Conservation (phyloP, 2,113 vertebrate genomes). For the Acrocephalus arundinaceus region DNA sequence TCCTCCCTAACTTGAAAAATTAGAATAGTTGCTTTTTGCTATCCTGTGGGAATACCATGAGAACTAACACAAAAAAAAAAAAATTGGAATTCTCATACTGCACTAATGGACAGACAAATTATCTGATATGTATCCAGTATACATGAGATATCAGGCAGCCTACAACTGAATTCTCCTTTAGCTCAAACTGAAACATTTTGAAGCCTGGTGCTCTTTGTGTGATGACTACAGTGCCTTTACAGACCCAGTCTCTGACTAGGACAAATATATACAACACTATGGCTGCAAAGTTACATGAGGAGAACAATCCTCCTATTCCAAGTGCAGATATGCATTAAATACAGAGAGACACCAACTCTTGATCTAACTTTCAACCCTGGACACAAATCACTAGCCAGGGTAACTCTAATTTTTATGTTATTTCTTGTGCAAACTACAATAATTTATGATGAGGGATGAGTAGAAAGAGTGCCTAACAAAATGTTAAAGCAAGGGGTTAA, state of each 20-base stretch:
- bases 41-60: not conserved
- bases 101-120: not conserved
- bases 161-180: not conserved
- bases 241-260: not conserved
- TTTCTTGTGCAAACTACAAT: not conserved
- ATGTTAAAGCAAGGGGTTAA: not conserved
- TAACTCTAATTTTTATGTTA: not conserved
- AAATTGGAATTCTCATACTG: rapidly evolving
- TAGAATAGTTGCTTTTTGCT: not conserved
- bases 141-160: not conserved
- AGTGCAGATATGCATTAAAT: not conserved
- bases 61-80: not conserved
- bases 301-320: not conserved
- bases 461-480: not conserved
- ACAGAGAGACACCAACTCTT: not conserved
- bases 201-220: not conserved
- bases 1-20: not conserved
- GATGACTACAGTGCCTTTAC: not conserved
- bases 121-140: not conserved
- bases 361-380: not conserved
- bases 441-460: not conserved
- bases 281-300: not conserved
- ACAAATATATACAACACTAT: not conserved
- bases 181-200: not conserved
- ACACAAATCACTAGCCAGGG: not conserved